Conservation (phyloP, 2,797 vertebrate species). For the Sebastolobus alascanus region DNA sequence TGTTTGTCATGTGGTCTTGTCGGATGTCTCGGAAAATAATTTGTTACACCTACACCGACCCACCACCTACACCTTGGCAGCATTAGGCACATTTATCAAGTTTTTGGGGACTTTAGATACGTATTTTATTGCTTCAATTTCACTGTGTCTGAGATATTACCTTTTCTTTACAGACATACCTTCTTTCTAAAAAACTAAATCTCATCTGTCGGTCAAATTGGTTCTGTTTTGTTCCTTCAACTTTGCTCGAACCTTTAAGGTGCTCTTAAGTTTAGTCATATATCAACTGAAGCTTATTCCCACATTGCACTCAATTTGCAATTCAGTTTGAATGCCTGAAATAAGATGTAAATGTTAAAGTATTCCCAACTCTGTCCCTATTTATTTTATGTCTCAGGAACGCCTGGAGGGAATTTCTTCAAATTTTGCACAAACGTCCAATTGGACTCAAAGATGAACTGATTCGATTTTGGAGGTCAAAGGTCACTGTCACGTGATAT, state of each 20-base stretch:
- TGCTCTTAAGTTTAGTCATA: neutral
- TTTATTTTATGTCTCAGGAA: neutral
- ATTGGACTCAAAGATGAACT: neutral
- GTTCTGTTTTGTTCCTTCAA: neutral
- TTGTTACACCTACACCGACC: conserved; percentile 44
- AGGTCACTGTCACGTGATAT: accelerated
- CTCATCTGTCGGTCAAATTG: neutral
- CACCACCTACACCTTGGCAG: conserved; percentile 18
- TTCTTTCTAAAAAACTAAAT: neutral
- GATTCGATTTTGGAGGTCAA: neutral
- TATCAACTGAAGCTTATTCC: neutral
- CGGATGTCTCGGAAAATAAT: conserved; percentile 62
- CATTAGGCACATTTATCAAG: neutral
- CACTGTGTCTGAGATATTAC: neutral
- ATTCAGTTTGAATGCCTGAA: conserved; percentile 3
- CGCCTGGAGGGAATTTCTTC: neutral
- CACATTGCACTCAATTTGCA: conserved; percentile 1
- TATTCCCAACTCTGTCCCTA: neutral
- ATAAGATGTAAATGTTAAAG: neutral
- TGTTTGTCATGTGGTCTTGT: conserved; percentile 76
- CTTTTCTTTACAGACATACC: neutral
- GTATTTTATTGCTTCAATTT: conserved; percentile 4
- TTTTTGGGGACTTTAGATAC: neutral
- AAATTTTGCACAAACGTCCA: neutral
- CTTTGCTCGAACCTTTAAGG: neutral